Conservation (phyloP, 2,797 vertebrate genomes). For the Siniperca obscura region DNA sequence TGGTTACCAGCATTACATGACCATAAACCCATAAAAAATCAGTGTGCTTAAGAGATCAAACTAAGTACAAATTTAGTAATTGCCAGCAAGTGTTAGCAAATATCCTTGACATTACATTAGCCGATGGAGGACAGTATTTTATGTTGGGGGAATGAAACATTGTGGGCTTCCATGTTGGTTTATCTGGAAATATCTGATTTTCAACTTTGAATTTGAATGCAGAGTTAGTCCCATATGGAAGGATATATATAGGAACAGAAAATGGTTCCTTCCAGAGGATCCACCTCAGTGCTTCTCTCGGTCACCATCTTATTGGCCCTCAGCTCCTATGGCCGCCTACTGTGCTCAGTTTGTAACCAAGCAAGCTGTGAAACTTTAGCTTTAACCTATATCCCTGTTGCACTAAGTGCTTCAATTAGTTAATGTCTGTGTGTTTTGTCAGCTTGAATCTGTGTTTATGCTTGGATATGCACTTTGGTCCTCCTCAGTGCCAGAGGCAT, state of each 20-base stretch:
- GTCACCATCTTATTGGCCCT: not conserved
- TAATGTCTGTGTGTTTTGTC: slow-evolving; percentile 75
- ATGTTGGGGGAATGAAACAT: not conserved
- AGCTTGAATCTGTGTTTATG: slow-evolving; percentile 80
- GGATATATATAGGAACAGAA: not conserved
- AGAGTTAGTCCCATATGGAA: not conserved
- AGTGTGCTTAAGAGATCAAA: not conserved
- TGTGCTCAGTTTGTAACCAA: slow-evolving; percentile 39
- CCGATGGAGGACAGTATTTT: not conserved
- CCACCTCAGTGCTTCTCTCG: not conserved
- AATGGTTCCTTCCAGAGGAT: not conserved
- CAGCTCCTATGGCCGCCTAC: not conserved
- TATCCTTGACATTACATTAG: not conserved
- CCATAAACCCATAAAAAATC: not conserved
- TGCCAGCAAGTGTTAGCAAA: not conserved
- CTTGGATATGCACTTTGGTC: slow-evolving; percentile 78
- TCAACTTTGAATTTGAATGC: not conserved
- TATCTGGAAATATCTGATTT: not conserved
- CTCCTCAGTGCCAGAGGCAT: slow-evolving; percentile 67
- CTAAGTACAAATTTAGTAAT: not conserved
- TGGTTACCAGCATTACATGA: not conserved
- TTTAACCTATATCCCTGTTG: slow-evolving; percentile 23
- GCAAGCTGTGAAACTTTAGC: slow-evolving; percentile 38
- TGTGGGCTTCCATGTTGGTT: not conserved
- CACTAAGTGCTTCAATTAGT: slow-evolving; percentile 72